A percentile compares a stretch with the other conserved stretches of the same genome.
These are phyloP conservation scores for Tylochromis polylepis DNA, from an alignment of 2,113 vertebrate genomes.

Conservation along the genomic window DNA sequence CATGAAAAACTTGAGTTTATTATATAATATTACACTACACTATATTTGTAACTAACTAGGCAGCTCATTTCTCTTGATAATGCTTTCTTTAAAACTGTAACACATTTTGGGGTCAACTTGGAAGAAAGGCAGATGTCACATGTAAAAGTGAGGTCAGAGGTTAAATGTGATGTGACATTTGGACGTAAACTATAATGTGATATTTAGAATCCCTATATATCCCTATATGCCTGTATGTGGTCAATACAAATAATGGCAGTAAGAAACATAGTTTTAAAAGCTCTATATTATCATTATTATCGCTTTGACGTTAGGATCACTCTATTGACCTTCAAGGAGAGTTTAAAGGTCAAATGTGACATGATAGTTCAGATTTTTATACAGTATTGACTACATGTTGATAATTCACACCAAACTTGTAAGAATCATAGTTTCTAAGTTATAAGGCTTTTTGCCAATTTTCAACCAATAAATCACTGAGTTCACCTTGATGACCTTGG, in stretches of 20 bases:
- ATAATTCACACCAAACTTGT: not conserved
- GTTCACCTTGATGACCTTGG: not conserved
- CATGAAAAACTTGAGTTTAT: not conserved
- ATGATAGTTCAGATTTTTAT: not conserved
- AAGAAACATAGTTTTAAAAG: not conserved
- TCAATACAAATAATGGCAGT: not conserved
- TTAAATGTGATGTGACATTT: not conserved
- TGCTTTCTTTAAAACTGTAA: not conserved
- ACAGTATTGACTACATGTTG: not conserved
- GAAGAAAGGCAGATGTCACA: not conserved
- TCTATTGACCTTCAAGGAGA: not conserved
- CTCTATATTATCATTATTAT: not conserved
- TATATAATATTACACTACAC: too few species aligned
- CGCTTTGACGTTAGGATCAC: not conserved
- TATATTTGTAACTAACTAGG: not conserved
- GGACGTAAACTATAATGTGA: not conserved
- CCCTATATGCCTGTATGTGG: not conserved
- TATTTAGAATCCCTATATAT: not conserved
- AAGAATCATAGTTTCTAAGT: not conserved
- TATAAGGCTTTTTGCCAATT: not conserved
- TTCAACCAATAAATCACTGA: not conserved
- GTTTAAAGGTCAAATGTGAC: not conserved
- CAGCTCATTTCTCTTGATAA: not conserved
- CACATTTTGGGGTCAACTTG: not conserved
- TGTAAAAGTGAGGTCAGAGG: not conserved